Evolutionary conservation across 1,140 invertebrate species (phyloP), one percentile per base, ranked within the genome.

Genomic region (Zaprionus inermis): DNA sequence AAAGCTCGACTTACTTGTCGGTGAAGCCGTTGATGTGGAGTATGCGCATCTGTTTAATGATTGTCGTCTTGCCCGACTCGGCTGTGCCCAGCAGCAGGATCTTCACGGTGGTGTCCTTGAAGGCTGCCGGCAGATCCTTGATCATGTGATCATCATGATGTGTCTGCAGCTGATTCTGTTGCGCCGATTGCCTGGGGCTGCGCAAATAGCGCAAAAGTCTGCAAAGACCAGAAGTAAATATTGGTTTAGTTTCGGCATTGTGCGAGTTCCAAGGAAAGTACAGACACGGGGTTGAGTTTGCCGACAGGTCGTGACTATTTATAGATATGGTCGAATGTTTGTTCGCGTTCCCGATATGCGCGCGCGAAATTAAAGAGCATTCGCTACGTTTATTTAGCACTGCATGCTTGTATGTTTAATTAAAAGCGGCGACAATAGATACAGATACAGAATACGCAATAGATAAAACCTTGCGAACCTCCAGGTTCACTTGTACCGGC

Each of bases 31-130:
- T 94, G 34, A 96, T 94, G 78, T 96, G 95, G 49, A 96, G 91
- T 76, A 96, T 96, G 90, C 95, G 96, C 96, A 97, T 97, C 92
- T 97, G 96, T 83, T 97, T 96, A 14, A 97, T 94, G 44, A 97
- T 96, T 0, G 96, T 97, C 0, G 96, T 96, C 91, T 97, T 97
- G 11, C 95, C 95, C 20, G 95, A 94, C 76, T 95, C 95, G 1
- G 95, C 95, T 0, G 95, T 94, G 46, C 95, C 95, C 4, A 96
- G 85, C 0, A 96, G 91, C 30, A 96, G 91, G 28, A 96, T 92
- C 92, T 96, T 96, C 10, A 95, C 94, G 2, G 94, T 93, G 2
- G 94, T 94, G 5, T 90, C 86, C 41, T 78, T 68, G 28, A 78
- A 78, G 24, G 73, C 70, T 22, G 81, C 64, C 36, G 71, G 49